Conservation (phyloP, 2,888 invertebrate species). For the Leptarthrus brevirostris region DNA sequence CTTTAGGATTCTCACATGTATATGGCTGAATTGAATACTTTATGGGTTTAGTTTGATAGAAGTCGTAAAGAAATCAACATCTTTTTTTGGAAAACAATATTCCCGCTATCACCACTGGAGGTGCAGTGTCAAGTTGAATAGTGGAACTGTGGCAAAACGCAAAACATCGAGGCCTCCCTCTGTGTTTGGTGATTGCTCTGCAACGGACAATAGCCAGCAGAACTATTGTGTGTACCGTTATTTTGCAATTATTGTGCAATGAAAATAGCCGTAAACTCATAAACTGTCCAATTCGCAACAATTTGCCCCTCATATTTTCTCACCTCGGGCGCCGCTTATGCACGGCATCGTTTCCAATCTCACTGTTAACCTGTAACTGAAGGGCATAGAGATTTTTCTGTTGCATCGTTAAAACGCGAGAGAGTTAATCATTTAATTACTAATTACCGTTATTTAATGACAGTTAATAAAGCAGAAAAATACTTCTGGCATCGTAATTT, state of each 20-base stretch:
- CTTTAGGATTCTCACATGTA: slow-evolving; percentile 68
- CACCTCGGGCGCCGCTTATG: too few species aligned
- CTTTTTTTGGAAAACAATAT: slow-evolving; percentile 58
- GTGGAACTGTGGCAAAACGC: slow-evolving; percentile 27
- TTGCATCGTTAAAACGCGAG: neutral
- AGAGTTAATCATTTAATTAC: slow-evolving; percentile 8
- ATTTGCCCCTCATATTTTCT: neutral
- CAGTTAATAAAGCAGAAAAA: neutral
- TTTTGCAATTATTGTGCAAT: slow-evolving; percentile 22
- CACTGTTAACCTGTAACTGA: neutral
- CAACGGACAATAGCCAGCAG: neutral
- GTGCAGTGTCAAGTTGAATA: slow-evolving; percentile 46
- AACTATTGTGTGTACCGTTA: slow-evolving; percentile 11
- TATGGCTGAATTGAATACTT: slow-evolving; percentile 68
- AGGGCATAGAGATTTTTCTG: neutral
- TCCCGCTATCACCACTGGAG: slow-evolving; percentile 45
- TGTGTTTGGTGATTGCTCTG: slow-evolving; percentile 8
- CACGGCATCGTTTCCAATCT: neutral
- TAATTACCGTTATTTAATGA: slow-evolving; percentile 20
- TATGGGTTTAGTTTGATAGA: slow-evolving; percentile 69
- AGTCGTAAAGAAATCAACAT: slow-evolving; percentile 70
- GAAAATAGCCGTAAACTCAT: slow-evolving; percentile 19
- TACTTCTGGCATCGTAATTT: neutral
- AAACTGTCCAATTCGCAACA: slow-evolving; percentile 11
- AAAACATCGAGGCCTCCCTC: slow-evolving; percentile 41